Conservation (phyloP, 2,797 vertebrate genomes). For the Anomalospiza imberbis region DNA sequence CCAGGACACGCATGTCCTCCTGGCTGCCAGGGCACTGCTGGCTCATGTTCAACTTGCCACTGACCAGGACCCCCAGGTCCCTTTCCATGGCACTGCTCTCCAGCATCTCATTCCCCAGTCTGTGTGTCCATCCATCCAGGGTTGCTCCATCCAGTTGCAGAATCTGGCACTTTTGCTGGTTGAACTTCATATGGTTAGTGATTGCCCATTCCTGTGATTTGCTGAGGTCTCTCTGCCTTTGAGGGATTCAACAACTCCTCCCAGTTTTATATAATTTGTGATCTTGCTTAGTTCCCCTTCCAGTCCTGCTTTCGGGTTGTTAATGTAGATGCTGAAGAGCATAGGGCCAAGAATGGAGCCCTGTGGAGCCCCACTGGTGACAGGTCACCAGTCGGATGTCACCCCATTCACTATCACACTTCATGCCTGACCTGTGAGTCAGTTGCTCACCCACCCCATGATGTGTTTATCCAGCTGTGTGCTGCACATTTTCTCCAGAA, state of each 20-base stretch:
- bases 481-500: neutral
- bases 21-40: neutral
- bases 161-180: neutral
- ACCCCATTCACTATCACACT: too few species aligned
- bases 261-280: neutral
- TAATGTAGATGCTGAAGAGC: neutral
- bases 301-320: neutral
- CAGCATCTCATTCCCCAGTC: neutral
- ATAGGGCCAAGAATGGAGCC: neutral
- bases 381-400: too few species aligned
- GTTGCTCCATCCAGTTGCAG: neutral
- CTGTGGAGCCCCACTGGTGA: too few species aligned
- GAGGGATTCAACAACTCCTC: neutral
- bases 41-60: neutral
- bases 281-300: neutral
- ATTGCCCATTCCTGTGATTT: too few species aligned
- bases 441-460: too few species aligned
- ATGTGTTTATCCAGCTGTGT: neutral
- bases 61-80: neutral
- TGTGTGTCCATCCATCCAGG: neutral
- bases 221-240: neutral
- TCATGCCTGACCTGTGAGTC: too few species aligned
- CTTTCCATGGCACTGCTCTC: neutral
- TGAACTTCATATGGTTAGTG: neutral
- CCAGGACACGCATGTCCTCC: neutral